Evolutionary conservation across 2,113 vertebrate genomes (phyloP), one percentile per base, ranked within the genome.

Genomic region (Labeo catla): DNA sequence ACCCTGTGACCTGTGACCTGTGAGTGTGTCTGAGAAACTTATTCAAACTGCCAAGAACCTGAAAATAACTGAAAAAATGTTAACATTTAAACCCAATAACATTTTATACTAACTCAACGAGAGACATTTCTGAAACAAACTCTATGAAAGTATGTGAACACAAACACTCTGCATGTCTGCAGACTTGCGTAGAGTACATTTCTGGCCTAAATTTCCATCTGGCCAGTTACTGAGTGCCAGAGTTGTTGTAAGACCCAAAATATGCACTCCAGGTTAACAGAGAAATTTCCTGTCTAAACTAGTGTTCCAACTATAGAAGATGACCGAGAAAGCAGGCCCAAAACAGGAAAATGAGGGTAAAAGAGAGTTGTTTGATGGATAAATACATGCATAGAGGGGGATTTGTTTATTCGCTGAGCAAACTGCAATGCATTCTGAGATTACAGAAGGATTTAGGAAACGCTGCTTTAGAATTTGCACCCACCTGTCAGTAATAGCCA

Each of bases 181-280:
- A 76, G 50, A 13, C 73, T 76, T 76, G n/a, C 43, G 2, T 9
- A 16, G 11, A 50, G 47, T 77, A 9, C 23, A 16, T 49, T 76
- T 50, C 47, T 50, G 47, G 73, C 47, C 73, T 34, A 13, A 52
- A 50, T 50, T 47, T 77, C 76, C 76, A 77, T 77, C 76, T 77
- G 76, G 76, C 13, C 28, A 8, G 4, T 36, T 13, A 52, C 28
- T 36, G 50, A 36, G 76, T 19, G 76, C 49, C 76, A 77, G 76
- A 28, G 23, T 21, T 77, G 50, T 16, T 36, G 49, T 54, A 54
- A 77, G 76, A 54, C 76, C 28, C 49, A 36, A 77, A 77, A 36
- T 77, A 77, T 77, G 76, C 28, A 36, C 49, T 54, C 50, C 28
- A 77, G 49, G 49, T 77, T 54, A 77, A 16, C 74, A 54, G 13